Conservation (phyloP, 2,797 vertebrate species). For the Onychomys arenicola region DNA sequence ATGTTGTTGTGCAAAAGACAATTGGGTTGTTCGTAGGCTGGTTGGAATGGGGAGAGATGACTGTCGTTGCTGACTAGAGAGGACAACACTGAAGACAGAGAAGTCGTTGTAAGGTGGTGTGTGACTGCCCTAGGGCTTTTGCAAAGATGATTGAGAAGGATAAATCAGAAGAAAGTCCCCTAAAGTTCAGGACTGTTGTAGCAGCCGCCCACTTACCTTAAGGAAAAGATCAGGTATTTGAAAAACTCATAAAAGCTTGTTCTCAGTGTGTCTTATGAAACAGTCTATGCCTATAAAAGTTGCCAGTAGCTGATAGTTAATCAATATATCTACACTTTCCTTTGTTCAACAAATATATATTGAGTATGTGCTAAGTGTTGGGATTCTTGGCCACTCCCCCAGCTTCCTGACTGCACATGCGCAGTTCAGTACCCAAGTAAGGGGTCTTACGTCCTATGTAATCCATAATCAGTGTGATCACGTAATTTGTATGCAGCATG, state of each 20-base stretch:
- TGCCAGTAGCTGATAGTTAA: constrained; percentile 3
- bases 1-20: background rate
- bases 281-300: background rate
- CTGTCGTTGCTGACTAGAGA: background rate
- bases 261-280: background rate
- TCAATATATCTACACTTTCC: background rate
- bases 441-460: too few species aligned
- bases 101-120: background rate
- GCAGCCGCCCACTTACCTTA: background rate
- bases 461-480: too few species aligned
- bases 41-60: background rate
- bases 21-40: background rate
- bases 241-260: background rate
- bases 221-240: constrained; percentile 24
- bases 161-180: background rate
- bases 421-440: too few species aligned
- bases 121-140: background rate
- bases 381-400: too few species aligned
- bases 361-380: background rate
- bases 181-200: background rate
- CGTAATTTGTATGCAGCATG: too few species aligned
- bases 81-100: background rate
- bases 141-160: background rate
- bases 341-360: constrained; percentile 8
- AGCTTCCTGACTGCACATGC: too few species aligned